These are phyloP conservation scores for Rattus norvegicus DNA, from an alignment of 2,113 vertebrate species.

Conservation along the genomic window DNA sequence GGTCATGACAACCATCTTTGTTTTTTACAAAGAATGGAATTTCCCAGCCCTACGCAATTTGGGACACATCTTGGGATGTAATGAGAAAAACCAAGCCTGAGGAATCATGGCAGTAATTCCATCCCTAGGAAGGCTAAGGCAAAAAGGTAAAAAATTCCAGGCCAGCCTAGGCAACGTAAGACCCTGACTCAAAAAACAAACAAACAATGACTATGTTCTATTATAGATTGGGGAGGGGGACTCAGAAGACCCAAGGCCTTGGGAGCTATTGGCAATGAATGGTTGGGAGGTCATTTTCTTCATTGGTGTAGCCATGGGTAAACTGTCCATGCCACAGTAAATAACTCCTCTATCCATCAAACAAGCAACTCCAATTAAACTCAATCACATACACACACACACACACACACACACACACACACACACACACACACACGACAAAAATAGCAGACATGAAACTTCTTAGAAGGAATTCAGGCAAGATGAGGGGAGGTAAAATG, in stretches of 20 bases:
- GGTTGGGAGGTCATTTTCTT: background rate
- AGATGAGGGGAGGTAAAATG: background rate
- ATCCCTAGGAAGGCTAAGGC: background rate
- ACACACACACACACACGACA: too few species aligned
- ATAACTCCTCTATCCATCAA: background rate
- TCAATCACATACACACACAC: background rate
- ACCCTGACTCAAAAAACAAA: background rate
- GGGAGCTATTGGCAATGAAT: background rate
- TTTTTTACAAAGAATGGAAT: constrained; percentile 2
- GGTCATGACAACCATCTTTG: background rate
- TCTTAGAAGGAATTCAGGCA: background rate
- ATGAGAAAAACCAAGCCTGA: background rate
- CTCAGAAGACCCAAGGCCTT: background rate
- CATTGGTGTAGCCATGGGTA: background rate
- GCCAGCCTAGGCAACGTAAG: background rate
- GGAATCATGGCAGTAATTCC: background rate
- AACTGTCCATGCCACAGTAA: background rate
- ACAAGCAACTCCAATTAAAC: background rate
- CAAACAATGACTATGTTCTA: background rate
- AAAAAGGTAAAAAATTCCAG: background rate
- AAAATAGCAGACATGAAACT: background rate
- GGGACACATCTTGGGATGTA: background rate
- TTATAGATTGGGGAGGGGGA: background rate
- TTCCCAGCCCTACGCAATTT: background rate
- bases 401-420: background rate